Conservation (phyloP, 1,140 invertebrate species). For the Bombus consobrinus region DNA sequence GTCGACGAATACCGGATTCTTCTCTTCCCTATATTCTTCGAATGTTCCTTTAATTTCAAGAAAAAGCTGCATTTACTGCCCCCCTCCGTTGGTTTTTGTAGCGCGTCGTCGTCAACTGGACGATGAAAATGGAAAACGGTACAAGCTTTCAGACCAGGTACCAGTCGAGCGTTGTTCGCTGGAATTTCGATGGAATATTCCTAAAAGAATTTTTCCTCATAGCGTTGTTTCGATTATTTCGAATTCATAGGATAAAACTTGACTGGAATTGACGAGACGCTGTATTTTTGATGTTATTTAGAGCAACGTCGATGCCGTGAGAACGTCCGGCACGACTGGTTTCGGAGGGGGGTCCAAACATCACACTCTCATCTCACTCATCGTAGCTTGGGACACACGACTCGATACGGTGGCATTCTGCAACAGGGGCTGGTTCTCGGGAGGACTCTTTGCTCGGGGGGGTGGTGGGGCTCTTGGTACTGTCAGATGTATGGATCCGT, state of each 20-base stretch:
- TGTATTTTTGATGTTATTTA: constrained; percentile 61
- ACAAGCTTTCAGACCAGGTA: constrained; percentile 4
- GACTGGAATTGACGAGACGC: constrained; percentile 39
- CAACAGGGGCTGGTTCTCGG: constrained; percentile 84
- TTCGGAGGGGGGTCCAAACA: constrained; percentile 84
- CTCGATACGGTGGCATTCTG: constrained; percentile 77
- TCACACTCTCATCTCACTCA: constrained; percentile 94
- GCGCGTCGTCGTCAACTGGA: constrained; percentile 37
- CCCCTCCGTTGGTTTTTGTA: constrained; percentile 57
- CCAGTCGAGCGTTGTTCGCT: not conserved
- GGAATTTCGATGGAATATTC: not conserved
- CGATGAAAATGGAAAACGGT: constrained; percentile 4
- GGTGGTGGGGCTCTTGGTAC: constrained; percentile 85
- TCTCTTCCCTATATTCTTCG: constrained; percentile 8
- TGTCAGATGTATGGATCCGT: constrained; percentile 84
- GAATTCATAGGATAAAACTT: not conserved
- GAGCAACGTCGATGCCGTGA: constrained; percentile 80
- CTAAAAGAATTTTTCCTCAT: too few species aligned
- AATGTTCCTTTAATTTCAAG: constrained; percentile 26
- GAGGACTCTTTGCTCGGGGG: constrained; percentile 83
- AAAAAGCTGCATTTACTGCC: constrained; percentile 33
- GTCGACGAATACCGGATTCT: constrained; percentile 23
- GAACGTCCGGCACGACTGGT: constrained; percentile 78
- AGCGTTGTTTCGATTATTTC: not conserved
- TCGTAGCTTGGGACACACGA: constrained; percentile 88